Evolutionary conservation across 2,797 vertebrate genomes (phyloP).

Genomic region (Threskiornis aethiopicus): DNA sequence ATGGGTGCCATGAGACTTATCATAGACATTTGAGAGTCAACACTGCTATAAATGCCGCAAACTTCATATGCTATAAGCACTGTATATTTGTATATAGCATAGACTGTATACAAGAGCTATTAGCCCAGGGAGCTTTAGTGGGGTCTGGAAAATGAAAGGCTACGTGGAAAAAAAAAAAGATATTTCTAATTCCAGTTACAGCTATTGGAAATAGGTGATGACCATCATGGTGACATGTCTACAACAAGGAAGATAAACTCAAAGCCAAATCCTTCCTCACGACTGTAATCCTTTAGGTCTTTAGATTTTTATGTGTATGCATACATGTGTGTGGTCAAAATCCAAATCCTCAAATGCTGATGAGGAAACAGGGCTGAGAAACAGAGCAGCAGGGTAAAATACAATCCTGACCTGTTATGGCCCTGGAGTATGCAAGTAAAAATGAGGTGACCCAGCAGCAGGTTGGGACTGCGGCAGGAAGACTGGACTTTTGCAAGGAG

Average conservation of each 20-base stretch:
- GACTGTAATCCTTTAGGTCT: not conserved
- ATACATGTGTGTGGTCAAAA: not conserved
- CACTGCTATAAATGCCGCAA: not conserved
- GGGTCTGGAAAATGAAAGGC: not conserved
- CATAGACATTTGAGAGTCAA: slow-evolving; percentile 11
- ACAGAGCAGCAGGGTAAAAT: not conserved
- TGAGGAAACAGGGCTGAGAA: not conserved
- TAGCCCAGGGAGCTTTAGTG: not conserved
- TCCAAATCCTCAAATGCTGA: not conserved
- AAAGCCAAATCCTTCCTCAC: not conserved
- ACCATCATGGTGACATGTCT: not conserved
- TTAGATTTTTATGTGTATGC: not conserved
- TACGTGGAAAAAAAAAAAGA: not conserved
- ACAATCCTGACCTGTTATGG: not conserved
- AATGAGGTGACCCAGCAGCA: not conserved
- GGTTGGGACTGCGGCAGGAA: not conserved
- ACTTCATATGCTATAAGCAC: not conserved
- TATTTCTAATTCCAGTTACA: not conserved
- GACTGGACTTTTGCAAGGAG: not conserved
- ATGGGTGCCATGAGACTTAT: not conserved
- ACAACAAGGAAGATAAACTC: not conserved
- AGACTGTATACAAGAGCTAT: not conserved
- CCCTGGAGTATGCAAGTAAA: not conserved
- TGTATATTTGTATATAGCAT: not conserved
- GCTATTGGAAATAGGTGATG: not conserved